phyloP scores from a whole-genome alignment of 1,140 invertebrate species.

The Euwallacea similis region DNA sequence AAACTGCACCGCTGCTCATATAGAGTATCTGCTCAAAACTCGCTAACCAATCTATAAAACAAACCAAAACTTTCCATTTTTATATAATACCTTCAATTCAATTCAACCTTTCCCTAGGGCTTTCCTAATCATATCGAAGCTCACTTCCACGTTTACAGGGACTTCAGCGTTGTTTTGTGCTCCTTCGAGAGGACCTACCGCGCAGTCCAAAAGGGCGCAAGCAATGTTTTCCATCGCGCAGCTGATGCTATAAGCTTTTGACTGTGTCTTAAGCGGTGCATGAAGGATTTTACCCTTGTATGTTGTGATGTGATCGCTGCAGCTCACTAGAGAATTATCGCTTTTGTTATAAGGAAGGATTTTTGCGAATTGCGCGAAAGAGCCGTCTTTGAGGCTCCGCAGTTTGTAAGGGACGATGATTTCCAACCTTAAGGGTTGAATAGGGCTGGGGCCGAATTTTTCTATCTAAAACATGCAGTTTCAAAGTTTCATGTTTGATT shows the following conservation, averaged over 20 bases:
- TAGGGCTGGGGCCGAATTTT: slow-evolving; percentile 54
- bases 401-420: slow-evolving; percentile 17
- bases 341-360: background rate
- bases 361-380: slow-evolving; percentile 1
- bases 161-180: slow-evolving; percentile 22
- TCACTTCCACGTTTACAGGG: slow-evolving; percentile 6
- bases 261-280: background rate
- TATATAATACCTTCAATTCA: background rate
- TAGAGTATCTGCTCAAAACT: too few species aligned
- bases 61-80: too few species aligned
- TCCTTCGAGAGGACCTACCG: slow-evolving; percentile 3
- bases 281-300: background rate
- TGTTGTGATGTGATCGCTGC: background rate
- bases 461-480: slow-evolving; percentile 50
- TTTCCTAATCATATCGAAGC: background rate
- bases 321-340: background rate
- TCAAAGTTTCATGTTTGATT: background rate
- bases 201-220: slow-evolving; percentile 15
- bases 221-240: slow-evolving; percentile 10
- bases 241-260: slow-evolving; percentile 2
- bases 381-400: background rate
- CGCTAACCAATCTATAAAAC: slow-evolving; percentile 1
- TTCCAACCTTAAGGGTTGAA: slow-evolving; percentile 24
- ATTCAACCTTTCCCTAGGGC: background rate
- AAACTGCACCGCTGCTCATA: background rate